Percentiles rank a stretch among this genome's conserved stretches.
Conservation (phyloP, 1,140 invertebrate species). For the Copidosoma floridanum region DNA sequence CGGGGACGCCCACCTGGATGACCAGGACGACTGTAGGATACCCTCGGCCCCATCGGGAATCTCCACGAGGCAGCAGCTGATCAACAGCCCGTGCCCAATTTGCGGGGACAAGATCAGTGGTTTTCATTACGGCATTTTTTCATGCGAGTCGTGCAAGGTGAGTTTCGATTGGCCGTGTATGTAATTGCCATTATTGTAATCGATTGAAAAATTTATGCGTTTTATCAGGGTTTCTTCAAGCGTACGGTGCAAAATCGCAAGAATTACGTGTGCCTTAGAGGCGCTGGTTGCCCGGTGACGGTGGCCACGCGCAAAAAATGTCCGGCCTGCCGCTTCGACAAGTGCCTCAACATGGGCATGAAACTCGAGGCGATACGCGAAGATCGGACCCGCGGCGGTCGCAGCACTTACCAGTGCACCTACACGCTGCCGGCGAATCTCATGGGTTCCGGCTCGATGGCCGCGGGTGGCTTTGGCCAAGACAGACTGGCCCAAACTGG, state of each 20-base stretch:
- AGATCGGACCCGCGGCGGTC: constrained; percentile 89
- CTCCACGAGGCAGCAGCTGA: constrained; percentile 75
- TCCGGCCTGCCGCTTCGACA: constrained; percentile 94
- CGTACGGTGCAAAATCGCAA: constrained; percentile 97
- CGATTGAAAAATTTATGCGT: not conserved
- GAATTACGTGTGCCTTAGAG: constrained; percentile 91
- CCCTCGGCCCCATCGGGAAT: constrained; percentile 72
- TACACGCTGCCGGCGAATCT: constrained; percentile 76
- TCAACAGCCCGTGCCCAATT: constrained; percentile 86
- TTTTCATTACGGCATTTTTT: constrained; percentile 95
- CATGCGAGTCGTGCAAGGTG: constrained; percentile 90
- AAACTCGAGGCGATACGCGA: constrained; percentile 95
- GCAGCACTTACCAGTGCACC: constrained; percentile 93
- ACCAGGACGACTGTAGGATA: constrained; percentile 53
- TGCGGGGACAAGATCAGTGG: constrained; percentile 94
- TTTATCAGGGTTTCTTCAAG: constrained; percentile 85
- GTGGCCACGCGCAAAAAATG: constrained; percentile 94
- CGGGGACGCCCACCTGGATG: constrained; percentile 36
- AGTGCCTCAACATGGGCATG: constrained; percentile 95
- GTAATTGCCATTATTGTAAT: not conserved
- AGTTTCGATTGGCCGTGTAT: too few relatives aligned
- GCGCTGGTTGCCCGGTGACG: constrained; percentile 86
- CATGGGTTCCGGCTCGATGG: constrained; percentile 47
- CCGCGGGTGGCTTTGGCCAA: not conserved
- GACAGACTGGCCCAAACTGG: constrained; percentile 42